Conservation (phyloP, 2,113 vertebrate species). For the Cairina moschata region DNA sequence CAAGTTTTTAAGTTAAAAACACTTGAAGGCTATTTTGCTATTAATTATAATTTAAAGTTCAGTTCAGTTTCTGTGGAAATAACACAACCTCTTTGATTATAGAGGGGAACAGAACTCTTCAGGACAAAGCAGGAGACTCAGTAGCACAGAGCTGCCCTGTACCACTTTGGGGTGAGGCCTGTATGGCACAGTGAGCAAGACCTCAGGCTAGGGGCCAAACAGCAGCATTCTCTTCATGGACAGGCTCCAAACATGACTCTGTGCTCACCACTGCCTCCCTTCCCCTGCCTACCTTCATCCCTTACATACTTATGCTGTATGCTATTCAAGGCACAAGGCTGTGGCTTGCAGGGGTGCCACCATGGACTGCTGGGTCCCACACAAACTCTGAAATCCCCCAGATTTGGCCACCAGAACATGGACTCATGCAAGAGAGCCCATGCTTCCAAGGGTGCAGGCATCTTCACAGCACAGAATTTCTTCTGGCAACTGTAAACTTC, state of each 20-base stretch:
- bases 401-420: neutral
- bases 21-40: neutral
- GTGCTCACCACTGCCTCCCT: neutral
- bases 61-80: neutral
- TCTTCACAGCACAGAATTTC: neutral
- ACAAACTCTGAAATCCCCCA: neutral
- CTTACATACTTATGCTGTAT: neutral
- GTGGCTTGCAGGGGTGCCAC: neutral
- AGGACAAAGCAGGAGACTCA: neutral
- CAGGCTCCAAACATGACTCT: neutral
- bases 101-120: neutral
- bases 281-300: neutral
- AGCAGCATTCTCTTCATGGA: neutral
- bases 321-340: neutral
- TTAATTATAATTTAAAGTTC: neutral
- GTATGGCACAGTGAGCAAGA: fast-evolving
- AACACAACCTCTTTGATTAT: neutral
- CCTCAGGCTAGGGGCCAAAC: neutral
- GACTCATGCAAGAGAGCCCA: neutral
- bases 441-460: neutral
- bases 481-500: neutral
- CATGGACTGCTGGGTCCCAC: neutral
- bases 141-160: neutral
- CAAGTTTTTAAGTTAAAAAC: neutral
- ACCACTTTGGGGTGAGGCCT: neutral